These are phyloP conservation scores for Lacerta viridis DNA, from an alignment of 2,797 vertebrate genomes.

Conservation along the genomic window DNA sequence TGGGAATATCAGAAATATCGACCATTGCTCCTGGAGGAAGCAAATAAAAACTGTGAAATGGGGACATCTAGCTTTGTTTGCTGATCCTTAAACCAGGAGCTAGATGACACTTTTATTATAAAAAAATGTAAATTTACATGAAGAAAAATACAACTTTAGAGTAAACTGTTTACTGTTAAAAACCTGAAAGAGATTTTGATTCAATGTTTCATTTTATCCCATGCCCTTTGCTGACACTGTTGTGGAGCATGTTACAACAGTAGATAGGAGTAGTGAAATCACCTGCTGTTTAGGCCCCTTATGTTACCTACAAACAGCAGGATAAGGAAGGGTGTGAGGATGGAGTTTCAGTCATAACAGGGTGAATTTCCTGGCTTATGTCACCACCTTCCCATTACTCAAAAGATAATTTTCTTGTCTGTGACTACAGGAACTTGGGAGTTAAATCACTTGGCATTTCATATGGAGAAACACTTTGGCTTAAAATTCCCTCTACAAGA, in stretches of 20 bases:
- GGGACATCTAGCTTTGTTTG: background rate
- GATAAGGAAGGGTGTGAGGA: background rate
- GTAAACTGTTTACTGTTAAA: slow-evolving; percentile 30
- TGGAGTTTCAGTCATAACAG: slow-evolving; percentile 50
- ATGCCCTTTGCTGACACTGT: slow-evolving; percentile 30
- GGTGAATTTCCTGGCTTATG: slow-evolving; percentile 58
- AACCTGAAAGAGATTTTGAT: background rate
- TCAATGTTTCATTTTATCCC: slow-evolving; percentile 53
- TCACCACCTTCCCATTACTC: slow-evolving; percentile 56
- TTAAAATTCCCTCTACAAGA: slow-evolving; percentile 74
- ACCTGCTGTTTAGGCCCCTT: slow-evolving; percentile 23
- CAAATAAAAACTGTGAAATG: background rate
- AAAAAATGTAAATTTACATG: background rate
- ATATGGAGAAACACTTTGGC: slow-evolving; percentile 67
- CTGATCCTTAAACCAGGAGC: background rate
- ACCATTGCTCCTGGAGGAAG: background rate
- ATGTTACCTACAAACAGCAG: slow-evolving; percentile 1
- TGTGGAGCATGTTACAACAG: slow-evolving; percentile 41
- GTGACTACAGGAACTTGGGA: slow-evolving; percentile 59
- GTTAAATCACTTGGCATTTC: slow-evolving; percentile 73
- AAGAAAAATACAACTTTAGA: slow-evolving; percentile 9
- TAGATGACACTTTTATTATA: background rate
- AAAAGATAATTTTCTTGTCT: slow-evolving; percentile 65
- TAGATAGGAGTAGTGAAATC: background rate
- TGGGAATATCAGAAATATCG: background rate